Percentiles rank a stretch among this genome's conserved stretches.
phyloP scores from a whole-genome alignment of 2,113 vertebrate species.

The Bucco capensis region DNA sequence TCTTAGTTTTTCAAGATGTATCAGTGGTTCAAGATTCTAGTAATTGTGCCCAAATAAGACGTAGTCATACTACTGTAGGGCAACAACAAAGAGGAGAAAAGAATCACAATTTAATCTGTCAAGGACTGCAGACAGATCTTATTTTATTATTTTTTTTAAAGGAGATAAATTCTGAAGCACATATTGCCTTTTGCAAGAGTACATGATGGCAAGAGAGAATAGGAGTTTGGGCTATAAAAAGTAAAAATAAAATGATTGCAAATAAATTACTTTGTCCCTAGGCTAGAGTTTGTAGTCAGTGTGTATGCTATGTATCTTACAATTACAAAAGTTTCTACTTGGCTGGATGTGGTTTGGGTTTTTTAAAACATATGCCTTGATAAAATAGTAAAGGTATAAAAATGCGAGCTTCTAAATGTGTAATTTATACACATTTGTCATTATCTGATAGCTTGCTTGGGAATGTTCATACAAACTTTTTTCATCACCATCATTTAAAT shows the following conservation, averaged over 20 bases:
- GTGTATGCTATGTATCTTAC: too few species aligned
- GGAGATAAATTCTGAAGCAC: background rate
- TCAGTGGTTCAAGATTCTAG: background rate
- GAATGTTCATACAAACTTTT: background rate
- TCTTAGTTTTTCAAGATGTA: background rate
- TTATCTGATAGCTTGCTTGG: background rate
- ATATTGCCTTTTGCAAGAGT: background rate
- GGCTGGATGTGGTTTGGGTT: too few species aligned
- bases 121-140: background rate
- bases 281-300: too few species aligned
- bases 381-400: background rate
- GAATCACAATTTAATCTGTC: background rate
- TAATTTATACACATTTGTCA: background rate
- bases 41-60: conserved; percentile 45
- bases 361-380: background rate
- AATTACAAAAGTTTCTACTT: too few species aligned
- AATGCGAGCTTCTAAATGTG: background rate
- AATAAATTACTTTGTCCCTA: background rate
- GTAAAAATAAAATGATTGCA: background rate
- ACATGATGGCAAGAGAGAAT: background rate
- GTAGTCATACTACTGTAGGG: background rate
- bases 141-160: background rate
- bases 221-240: background rate
- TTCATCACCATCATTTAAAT: background rate
- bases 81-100: background rate